A percentile compares a stretch with the other conserved stretches of the same genome.
Evolutionary conservation across 1,140 invertebrate species (phyloP).

Genomic region (Asobara japonica): DNA sequence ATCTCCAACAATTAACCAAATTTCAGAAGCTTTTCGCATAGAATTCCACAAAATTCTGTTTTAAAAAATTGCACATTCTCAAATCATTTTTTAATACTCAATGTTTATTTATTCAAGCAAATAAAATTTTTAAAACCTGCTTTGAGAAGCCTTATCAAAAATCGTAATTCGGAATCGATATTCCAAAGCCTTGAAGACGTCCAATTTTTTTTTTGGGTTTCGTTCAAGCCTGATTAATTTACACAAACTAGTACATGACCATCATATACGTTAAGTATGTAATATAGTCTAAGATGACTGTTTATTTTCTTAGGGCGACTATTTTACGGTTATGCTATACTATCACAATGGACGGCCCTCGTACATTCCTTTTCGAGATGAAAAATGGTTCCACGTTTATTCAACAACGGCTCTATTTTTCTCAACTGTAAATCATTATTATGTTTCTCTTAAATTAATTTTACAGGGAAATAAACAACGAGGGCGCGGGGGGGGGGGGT

Average conservation of each 20-base stretch:
- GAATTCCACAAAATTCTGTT: too few species aligned
- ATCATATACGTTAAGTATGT: neutral
- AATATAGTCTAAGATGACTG: constrained; percentile 13
- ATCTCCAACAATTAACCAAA: too few species aligned
- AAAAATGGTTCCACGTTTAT: constrained; percentile 38
- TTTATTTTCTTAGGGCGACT: constrained; percentile 52
- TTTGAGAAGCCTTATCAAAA: neutral
- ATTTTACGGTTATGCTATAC: constrained; percentile 60
- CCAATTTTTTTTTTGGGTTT: neutral
- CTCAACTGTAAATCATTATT: neutral
- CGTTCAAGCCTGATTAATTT: neutral
- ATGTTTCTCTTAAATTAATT: constrained; percentile 13
- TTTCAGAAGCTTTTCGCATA: too few species aligned
- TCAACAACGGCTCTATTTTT: neutral
- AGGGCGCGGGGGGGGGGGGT: too few species aligned
- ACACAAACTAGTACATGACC: neutral
- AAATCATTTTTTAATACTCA: too few species aligned
- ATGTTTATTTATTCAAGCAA: too few species aligned
- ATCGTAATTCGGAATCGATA: neutral
- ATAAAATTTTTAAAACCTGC: neutral
- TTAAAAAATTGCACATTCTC: too few species aligned
- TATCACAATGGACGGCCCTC: constrained; percentile 61
- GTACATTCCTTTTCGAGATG: constrained; percentile 45
- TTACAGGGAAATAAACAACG: constrained; percentile 16
- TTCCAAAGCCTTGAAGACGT: neutral